Evolutionary conservation across 2,888 invertebrate genomes (phyloP), one percentile per base, ranked within the genome.

Genomic region (Psylliodes chrysocephalus): DNA sequence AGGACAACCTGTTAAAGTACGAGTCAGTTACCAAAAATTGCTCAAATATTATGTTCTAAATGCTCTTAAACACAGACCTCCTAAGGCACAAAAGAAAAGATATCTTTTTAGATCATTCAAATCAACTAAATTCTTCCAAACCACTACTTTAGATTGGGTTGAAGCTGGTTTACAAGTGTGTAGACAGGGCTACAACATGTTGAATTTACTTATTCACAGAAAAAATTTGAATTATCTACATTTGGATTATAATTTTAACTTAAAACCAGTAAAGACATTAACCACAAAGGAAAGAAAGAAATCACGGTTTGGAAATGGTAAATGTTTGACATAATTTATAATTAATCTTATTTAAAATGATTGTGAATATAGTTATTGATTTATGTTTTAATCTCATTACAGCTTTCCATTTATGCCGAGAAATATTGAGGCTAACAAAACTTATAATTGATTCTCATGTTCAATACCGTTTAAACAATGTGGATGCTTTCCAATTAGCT

Each of bases 201-300:
- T 99, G 68, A 99, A 99, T 82, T 86, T 99, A 66, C 86, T 99
- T 70, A 99, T 99, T 78, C 99, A 99, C 83, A 91, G 99, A 67
- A 99, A 99, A 85, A 99, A 99, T 84, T 87, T 99, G 64, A 99
- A 99, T 83, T 99, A 99, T 79, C 88, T 99, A 25, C 99, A 99
- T 88, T 88, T 99, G 83, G 99, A 99, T 85, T 99, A 99, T 83
- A 99, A 99, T 83, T 99, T 99, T 82, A 99, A 99, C 83, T 87
- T 99, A 82, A 99, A 99, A 81, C 99, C 99, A 0, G 99, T 99
- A 0, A 99, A 99, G 82, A 99, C 99, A 0, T 86, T 99, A 67
- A 99, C 99, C 0, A 99, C 99, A 0, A 99, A 99, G 81, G 99
- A 99, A 82, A 90, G 99, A 82, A 99, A 99, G 85, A 99, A 99